These are phyloP conservation scores for Trogon melanurus DNA, from an alignment of 2,113 vertebrate species.

Conservation along the genomic window DNA sequence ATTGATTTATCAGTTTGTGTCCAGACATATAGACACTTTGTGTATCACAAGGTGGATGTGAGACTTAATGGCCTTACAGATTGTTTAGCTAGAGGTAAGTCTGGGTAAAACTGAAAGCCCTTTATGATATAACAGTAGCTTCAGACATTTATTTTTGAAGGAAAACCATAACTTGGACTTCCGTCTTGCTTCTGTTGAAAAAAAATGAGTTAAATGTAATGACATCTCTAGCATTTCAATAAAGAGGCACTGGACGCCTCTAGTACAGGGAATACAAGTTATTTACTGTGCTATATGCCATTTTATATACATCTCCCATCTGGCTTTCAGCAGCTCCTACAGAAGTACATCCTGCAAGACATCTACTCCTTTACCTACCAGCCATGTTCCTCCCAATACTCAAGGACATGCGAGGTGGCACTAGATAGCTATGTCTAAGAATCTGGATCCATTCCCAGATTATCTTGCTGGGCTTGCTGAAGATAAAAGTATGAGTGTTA, in stretches of 20 bases:
- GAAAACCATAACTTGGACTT: not conserved
- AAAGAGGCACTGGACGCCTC: not conserved
- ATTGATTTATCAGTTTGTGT: not conserved
- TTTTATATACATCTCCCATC: not conserved
- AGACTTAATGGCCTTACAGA: not conserved
- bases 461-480: not conserved
- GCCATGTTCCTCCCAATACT: not conserved
- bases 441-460: not conserved
- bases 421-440: not conserved
- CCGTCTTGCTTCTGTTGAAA: not conserved
- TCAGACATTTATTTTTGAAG: not conserved
- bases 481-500: not conserved
- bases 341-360: not conserved
- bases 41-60: not conserved
- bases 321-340: not conserved
- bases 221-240: not conserved
- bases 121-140: not conserved
- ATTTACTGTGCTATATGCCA: not conserved
- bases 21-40: not conserved
- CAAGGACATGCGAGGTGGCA: not conserved
- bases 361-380: not conserved
- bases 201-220: not conserved
- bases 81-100: not conserved
- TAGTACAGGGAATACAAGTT: not conserved
- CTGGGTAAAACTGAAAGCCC: not conserved